Evolutionary conservation across 2,888 invertebrate species (phyloP).

Genomic region (Agriopis aurantiaria): DNA sequence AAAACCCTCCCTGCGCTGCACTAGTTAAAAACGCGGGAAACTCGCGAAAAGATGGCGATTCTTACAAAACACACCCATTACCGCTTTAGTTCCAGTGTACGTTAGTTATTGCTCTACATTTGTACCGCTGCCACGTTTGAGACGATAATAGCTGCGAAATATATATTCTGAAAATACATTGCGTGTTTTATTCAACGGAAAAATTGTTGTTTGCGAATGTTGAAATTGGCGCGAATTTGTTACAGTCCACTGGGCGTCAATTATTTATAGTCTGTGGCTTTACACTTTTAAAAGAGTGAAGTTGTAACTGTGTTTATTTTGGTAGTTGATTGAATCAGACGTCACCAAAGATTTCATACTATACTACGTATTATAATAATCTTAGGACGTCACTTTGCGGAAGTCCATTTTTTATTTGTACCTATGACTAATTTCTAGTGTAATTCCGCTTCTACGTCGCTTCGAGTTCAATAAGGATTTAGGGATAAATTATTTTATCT

Average conservation of each 20-base stretch:
- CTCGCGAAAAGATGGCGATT: conserved; percentile 61
- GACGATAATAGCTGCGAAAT: conserved; percentile 51
- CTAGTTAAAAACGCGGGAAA: conserved; percentile 53
- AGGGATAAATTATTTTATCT: too few species aligned
- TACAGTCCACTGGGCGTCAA: conserved; percentile 26
- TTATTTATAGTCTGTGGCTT: conserved; percentile 19
- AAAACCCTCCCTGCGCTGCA: conserved; percentile 16
- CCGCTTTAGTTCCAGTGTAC: conserved; percentile 57
- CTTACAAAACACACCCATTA: conserved; percentile 66
- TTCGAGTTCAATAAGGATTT: too few species aligned
- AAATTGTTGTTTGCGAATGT: conserved; percentile 30
- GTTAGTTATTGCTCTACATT: conserved; percentile 65
- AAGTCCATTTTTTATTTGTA: too few species aligned
- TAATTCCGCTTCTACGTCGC: too few species aligned
- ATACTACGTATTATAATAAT: too few species aligned
- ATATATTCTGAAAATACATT: conserved; percentile 33
- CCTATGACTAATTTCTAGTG: too few species aligned
- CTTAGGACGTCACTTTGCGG: too few species aligned
- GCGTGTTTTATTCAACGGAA: conserved; percentile 34
- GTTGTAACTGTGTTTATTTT: background rate
- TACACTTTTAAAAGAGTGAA: conserved; percentile 11
- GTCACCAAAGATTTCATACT: too few species aligned
- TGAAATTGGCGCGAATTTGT: conserved; percentile 28
- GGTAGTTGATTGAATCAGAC: too few species aligned
- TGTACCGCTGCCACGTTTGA: conserved; percentile 53